phyloP scores from a whole-genome alignment of 2,113 vertebrate species.

The Phycodurus eques region DNA sequence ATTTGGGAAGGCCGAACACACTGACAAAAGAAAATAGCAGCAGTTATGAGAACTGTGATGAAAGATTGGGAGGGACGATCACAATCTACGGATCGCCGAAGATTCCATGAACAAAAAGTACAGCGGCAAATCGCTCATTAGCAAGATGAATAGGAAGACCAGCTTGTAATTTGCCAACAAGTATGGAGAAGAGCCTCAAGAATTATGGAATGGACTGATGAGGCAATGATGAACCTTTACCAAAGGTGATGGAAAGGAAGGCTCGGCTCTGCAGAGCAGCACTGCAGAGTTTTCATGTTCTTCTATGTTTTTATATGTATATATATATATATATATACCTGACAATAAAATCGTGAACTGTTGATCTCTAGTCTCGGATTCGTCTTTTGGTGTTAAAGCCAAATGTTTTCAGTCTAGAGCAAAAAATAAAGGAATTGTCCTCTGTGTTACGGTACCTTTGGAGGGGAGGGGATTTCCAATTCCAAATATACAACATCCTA shows the following conservation, averaged over 20 bases:
- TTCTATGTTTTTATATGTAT: too few species aligned
- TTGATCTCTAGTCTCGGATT: background rate
- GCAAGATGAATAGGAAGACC: background rate
- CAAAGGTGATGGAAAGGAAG: too few species aligned
- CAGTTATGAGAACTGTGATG: too few species aligned
- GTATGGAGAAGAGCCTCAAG: background rate
- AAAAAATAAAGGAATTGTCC: background rate
- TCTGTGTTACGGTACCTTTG: background rate
- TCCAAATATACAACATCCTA: constrained; percentile 25
- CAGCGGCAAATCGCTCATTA: background rate
- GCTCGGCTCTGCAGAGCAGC: too few species aligned
- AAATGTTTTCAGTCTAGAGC: background rate
- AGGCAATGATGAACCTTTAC: background rate
- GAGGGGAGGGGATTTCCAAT: background rate
- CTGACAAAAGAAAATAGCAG: too few species aligned
- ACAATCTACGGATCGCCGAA: too few species aligned
- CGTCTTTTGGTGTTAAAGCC: background rate
- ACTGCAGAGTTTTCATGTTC: too few species aligned
- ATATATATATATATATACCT: too few species aligned
- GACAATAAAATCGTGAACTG: background rate
- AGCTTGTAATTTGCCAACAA: background rate
- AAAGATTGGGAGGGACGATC: too few species aligned
- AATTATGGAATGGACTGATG: too few species aligned
- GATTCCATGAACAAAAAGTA: too few species aligned
- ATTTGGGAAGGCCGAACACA: background rate